Evolutionary conservation across 2,888 invertebrate genomes (phyloP).

Genomic region (Cyclophora punctaria): DNA sequence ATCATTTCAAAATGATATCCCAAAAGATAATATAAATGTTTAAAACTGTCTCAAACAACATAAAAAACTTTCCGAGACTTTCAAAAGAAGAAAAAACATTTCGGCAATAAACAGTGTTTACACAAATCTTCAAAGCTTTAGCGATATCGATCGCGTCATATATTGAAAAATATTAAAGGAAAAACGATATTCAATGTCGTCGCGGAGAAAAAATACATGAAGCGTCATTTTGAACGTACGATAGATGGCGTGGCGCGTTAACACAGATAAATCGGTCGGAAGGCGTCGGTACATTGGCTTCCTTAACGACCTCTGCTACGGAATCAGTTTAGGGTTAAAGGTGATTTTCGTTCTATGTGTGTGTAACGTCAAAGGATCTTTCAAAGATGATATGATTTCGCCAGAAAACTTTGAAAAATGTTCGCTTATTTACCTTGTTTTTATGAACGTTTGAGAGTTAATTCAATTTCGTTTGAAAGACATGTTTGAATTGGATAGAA

Average conservation of each 20-base stretch:
- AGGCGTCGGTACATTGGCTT: slow-evolving; percentile 65
- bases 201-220: slow-evolving; percentile 55
- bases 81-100: slow-evolving; percentile 9
- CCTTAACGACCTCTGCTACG: slow-evolving; percentile 62
- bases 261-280: slow-evolving; percentile 59
- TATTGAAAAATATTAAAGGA: slow-evolving; percentile 68
- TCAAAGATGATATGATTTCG: slow-evolving; percentile 27
- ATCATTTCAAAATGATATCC: no score
- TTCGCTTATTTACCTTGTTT: slow-evolving; percentile 14
- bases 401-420: slow-evolving; percentile 12
- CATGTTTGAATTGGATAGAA: neutral
- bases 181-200: slow-evolving; percentile 52
- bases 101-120: neutral
- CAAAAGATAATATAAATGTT: slow-evolving; percentile 2
- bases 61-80: slow-evolving; percentile 1
- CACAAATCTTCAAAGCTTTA: slow-evolving; percentile 41
- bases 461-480: neutral
- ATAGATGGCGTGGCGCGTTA: slow-evolving; percentile 49
- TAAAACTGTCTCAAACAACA: no score
- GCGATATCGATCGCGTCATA: slow-evolving; percentile 39
- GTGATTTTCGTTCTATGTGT: slow-evolving; percentile 49
- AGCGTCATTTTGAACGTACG: slow-evolving; percentile 63
- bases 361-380: slow-evolving; percentile 31
- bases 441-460: slow-evolving; percentile 1
- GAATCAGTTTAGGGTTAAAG: slow-evolving; percentile 68